These are phyloP conservation scores for Malurus cyaneus DNA, from an alignment of 2,113 vertebrate genomes.

Conservation along the genomic window DNA sequence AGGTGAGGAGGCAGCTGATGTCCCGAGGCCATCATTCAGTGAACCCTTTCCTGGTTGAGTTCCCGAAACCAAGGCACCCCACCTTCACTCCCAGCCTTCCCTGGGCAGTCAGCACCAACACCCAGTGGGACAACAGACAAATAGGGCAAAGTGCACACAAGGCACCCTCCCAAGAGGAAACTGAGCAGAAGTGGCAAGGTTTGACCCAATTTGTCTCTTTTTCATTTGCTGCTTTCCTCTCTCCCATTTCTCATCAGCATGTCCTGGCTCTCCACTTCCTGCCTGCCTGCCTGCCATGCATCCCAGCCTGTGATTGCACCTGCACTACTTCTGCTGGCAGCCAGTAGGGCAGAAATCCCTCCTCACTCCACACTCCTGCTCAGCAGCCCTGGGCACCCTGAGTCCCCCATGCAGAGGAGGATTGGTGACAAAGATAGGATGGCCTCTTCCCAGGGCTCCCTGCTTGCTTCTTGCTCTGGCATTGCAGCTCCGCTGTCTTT, in stretches of 20 bases:
- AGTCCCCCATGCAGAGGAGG: neutral
- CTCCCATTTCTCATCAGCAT: neutral
- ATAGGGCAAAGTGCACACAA: neutral
- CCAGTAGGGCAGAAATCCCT: neutral
- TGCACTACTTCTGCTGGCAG: neutral
- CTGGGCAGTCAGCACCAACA: accelerated
- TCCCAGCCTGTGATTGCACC: neutral
- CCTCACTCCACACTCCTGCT: neutral
- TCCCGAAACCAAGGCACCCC: neutral
- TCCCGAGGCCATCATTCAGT: neutral
- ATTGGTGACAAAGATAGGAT: neutral
- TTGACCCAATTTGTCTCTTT: neutral
- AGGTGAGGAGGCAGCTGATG: neutral
- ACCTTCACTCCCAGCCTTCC: neutral
- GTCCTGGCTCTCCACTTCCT: neutral
- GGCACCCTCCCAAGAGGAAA: neutral
- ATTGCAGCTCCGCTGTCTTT: neutral
- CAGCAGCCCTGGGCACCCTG: neutral
- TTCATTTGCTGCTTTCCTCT: neutral
- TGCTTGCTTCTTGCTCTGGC: neutral
- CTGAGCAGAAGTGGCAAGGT: neutral
- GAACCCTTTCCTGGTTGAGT: neutral
- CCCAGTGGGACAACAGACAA: neutral
- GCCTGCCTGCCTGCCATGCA: neutral
- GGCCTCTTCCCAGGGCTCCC: neutral